phyloP scores from a whole-genome alignment of 2,888 invertebrate species.

The Mycalesis mineus region DNA sequence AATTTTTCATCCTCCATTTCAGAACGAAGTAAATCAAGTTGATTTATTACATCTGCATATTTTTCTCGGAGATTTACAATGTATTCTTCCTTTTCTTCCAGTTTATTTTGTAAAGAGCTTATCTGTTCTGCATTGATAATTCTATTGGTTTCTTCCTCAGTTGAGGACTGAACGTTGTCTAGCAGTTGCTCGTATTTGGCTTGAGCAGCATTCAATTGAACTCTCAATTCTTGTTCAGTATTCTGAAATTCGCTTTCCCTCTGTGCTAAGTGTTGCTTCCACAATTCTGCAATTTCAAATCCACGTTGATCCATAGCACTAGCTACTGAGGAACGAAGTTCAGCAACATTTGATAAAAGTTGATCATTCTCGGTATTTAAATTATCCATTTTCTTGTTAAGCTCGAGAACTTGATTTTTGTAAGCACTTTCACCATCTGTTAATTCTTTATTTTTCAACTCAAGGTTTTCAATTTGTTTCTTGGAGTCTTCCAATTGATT shows the following conservation, averaged over 20 bases:
- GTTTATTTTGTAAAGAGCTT: conserved; percentile 59
- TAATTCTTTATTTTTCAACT: conserved; percentile 43
- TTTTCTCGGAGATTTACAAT: conserved; percentile 59
- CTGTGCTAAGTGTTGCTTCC: conserved; percentile 83
- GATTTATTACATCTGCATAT: conserved; percentile 59
- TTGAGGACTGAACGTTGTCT: conserved; percentile 65
- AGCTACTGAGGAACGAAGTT: conserved; percentile 66
- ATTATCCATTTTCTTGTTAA: conserved; percentile 53
- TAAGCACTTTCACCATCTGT: conserved; percentile 37
- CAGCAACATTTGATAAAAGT: conserved; percentile 65
- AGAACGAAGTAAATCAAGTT: conserved; percentile 62
- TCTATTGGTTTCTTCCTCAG: conserved; percentile 69
- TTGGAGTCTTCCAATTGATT: conserved; percentile 55
- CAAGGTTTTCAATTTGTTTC: conserved; percentile 53
- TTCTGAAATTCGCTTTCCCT: conserved; percentile 80
- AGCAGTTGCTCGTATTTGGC: conserved; percentile 68
- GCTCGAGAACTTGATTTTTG: conserved; percentile 46
- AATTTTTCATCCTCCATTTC: conserved; percentile 71
- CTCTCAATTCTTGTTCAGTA: conserved; percentile 68
- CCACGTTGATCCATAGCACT: conserved; percentile 82
- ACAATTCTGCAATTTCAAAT: conserved; percentile 82
- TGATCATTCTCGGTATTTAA: conserved; percentile 66
- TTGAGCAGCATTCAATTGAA: conserved; percentile 72
- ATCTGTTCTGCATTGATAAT: conserved; percentile 62
- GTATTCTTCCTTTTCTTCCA: conserved; percentile 68